These are phyloP conservation scores for Clarias platycephalus DNA, from an alignment of 2,797 vertebrate species.

Conservation along the genomic window DNA sequence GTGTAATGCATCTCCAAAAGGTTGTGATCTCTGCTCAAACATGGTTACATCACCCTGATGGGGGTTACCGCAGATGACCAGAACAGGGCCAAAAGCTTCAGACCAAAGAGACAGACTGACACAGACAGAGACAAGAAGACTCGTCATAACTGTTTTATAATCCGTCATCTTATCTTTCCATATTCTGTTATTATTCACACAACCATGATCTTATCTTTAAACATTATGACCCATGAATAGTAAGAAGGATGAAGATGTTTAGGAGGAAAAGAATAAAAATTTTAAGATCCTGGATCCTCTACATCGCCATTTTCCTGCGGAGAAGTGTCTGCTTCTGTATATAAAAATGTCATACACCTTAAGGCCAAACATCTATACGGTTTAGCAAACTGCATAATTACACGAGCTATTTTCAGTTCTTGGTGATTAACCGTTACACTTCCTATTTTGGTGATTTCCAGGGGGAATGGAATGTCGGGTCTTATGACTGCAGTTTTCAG, in stretches of 20 bases:
- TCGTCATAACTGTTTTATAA: neutral
- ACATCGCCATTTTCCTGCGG: neutral
- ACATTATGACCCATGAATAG: neutral
- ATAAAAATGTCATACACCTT: neutral
- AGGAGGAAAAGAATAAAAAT: neutral
- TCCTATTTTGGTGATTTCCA: conserved; percentile 38
- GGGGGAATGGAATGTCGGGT: conserved; percentile 12
- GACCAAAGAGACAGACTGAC: neutral
- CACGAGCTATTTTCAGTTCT: conserved; percentile 5
- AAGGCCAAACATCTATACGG: conserved; percentile 12
- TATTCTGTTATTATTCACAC: too few relatives aligned
- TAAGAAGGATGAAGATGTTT: conserved; percentile 36
- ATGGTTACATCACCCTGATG: conserved; percentile 55
- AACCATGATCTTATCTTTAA: neutral
- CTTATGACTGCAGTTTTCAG: conserved; percentile 28
- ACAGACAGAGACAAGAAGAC: neutral
- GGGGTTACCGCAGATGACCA: conserved; percentile 16
- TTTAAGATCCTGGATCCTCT: neutral
- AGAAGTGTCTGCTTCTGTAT: neutral
- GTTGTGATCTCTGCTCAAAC: conserved; percentile 52
- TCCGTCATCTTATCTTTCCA: neutral
- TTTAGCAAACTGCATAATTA: neutral
- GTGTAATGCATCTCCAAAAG: conserved; percentile 51
- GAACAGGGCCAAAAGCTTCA: neutral
- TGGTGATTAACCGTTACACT: conserved; percentile 28